Conservation (phyloP, 35 echinoderm and acorn worm species). For the Apostichopus parvimensis region DNA sequence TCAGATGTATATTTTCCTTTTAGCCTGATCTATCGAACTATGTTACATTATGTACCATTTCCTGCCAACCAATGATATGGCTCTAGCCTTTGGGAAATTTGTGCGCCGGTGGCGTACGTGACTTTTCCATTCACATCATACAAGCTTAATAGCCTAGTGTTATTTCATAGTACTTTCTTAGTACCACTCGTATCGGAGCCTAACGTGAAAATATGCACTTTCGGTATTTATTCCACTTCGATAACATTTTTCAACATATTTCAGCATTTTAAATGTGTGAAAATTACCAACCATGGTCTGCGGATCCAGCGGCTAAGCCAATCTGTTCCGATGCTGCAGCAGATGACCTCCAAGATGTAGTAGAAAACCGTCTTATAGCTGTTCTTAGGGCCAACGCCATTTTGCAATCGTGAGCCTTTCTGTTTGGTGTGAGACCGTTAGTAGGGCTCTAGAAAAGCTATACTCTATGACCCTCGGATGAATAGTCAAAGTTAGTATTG, state of each 20-base stretch:
- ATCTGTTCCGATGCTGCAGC: conserved; percentile 12
- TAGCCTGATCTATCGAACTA: too few species aligned
- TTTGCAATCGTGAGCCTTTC: background rate
- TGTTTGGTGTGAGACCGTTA: too few species aligned
- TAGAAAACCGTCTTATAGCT: conserved; percentile 1
- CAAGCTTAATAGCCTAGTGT: background rate
- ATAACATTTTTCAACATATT: too few species aligned
- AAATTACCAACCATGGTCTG: conserved; percentile 20
- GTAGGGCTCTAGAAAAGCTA: too few species aligned
- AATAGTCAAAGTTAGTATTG: too few species aligned
- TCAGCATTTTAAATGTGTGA: background rate
- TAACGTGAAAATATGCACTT: background rate
- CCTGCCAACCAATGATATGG: too few species aligned
- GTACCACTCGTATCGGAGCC: background rate
- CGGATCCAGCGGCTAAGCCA: conserved; percentile 27
- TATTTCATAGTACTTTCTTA: background rate
- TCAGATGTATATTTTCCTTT: too few species aligned
- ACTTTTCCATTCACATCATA: background rate
- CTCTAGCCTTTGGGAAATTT: too few species aligned
- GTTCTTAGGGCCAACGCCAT: conserved; percentile 7
- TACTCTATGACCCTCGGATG: too few species aligned
- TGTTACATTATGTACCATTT: too few species aligned
- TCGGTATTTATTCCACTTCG: too few species aligned
- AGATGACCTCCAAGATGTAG: background rate
- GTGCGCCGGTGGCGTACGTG: background rate